Conservation (phyloP, 2,888 invertebrate genomes). For the Tryphoninae sp. region DNA sequence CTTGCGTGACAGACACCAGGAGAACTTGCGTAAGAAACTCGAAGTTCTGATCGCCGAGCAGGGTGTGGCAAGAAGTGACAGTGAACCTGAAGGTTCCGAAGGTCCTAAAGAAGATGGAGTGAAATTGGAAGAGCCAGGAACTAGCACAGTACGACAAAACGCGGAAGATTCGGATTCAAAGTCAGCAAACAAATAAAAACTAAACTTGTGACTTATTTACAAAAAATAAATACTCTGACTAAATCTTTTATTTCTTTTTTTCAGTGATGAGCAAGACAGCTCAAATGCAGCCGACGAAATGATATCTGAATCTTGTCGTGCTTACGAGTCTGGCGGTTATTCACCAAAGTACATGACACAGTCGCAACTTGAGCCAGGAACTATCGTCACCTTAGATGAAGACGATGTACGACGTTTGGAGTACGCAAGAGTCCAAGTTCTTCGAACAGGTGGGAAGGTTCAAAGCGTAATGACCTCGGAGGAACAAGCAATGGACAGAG, state of each 20-base stretch:
- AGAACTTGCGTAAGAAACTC: slow-evolving; percentile 93
- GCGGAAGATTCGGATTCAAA: slow-evolving; percentile 79
- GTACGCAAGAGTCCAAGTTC: slow-evolving; percentile 87
- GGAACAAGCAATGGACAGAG: slow-evolving; percentile 86
- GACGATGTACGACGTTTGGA: slow-evolving; percentile 90
- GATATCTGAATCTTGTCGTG: slow-evolving; percentile 84
- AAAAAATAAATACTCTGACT: slow-evolving; percentile 2
- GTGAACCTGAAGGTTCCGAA: slow-evolving; percentile 74
- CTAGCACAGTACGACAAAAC: slow-evolving; percentile 70
- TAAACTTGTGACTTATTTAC: background rate
- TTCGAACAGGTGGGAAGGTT: slow-evolving; percentile 84
- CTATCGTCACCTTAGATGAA: slow-evolving; percentile 88
- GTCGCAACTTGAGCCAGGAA: slow-evolving; percentile 88
- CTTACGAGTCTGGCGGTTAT: slow-evolving; percentile 92
- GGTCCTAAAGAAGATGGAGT: slow-evolving; percentile 72
- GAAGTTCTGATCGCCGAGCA: slow-evolving; percentile 94
- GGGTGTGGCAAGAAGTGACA: slow-evolving; percentile 83
- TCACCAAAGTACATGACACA: slow-evolving; percentile 88
- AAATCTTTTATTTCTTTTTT: slow-evolving; percentile 48
- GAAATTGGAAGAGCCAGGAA: slow-evolving; percentile 71
- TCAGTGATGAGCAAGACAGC: slow-evolving; percentile 75
- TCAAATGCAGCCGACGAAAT: slow-evolving; percentile 81
- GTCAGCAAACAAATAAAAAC: slow-evolving; percentile 64
- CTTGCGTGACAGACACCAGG: slow-evolving; percentile 95
- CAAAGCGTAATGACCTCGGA: slow-evolving; percentile 84